phyloP scores from a whole-genome alignment of 2,888 invertebrate genomes.

The Parnassius mnemosyne region DNA sequence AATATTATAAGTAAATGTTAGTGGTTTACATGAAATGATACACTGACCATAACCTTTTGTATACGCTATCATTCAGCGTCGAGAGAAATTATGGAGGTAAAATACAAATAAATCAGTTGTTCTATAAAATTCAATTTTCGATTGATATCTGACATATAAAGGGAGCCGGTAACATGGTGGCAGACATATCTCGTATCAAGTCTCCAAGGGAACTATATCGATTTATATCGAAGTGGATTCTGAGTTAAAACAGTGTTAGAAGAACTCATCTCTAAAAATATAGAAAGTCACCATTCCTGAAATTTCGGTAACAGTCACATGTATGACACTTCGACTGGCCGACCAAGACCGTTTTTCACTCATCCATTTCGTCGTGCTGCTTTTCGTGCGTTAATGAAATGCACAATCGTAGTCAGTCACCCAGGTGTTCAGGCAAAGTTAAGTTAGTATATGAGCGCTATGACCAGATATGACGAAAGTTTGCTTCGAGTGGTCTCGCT shows the following conservation, averaged over 20 bases:
- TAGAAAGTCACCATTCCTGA: neutral
- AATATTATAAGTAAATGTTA: constrained; percentile 33
- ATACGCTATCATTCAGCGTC: neutral
- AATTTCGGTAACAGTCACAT: neutral
- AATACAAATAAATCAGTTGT: neutral
- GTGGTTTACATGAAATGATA: too few species aligned
- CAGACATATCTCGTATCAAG: neutral
- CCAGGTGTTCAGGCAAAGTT: neutral
- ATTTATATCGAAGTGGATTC: neutral
- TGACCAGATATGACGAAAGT: neutral
- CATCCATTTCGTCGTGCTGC: neutral
- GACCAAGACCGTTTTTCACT: neutral
- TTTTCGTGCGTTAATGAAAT: neutral
- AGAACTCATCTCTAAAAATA: neutral
- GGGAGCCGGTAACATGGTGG: neutral
- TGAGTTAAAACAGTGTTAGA: neutral
- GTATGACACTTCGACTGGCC: neutral
- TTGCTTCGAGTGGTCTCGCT: neutral
- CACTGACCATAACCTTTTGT: too few species aligned
- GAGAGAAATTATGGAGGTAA: neutral
- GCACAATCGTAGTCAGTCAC: neutral
- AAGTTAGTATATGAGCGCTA: neutral
- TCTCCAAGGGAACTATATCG: neutral
- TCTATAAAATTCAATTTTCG: neutral
- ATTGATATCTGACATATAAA: neutral